Percentiles rank a stretch among this genome's conserved stretches.
These are phyloP conservation scores for Hemistola chrysoprasaria DNA, from an alignment of 2,888 invertebrate genomes.

Conservation along the genomic window DNA sequence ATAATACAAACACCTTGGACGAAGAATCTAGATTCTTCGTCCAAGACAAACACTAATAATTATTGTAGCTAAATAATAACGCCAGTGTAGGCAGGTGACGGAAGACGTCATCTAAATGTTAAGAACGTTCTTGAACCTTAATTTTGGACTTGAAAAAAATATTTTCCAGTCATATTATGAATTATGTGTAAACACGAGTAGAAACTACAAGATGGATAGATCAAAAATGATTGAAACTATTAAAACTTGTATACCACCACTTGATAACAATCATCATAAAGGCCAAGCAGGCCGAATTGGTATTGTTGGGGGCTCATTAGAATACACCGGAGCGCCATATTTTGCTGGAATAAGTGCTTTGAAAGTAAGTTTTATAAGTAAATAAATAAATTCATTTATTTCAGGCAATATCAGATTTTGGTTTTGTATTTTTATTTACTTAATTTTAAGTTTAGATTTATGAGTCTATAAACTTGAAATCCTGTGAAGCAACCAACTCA, in stretches of 20 bases:
- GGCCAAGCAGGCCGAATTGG: slow-evolving; percentile 96
- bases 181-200: slow-evolving; percentile 8
- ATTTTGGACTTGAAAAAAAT: background rate
- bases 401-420: too few species aligned
- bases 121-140: background rate
- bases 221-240: slow-evolving; percentile 37
- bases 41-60: too few species aligned
- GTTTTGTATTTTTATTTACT: too few species aligned
- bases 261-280: slow-evolving; percentile 88
- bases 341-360: slow-evolving; percentile 96
- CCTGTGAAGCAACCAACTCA: too few species aligned
- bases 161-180: background rate
- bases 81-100: too few species aligned
- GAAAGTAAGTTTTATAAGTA: slow-evolving; percentile 79
- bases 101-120: slow-evolving; percentile 7
- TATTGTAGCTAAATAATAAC: too few species aligned
- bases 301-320: slow-evolving; percentile 95
- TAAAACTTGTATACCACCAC: slow-evolving; percentile 81
- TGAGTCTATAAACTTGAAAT: too few species aligned
- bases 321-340: slow-evolving; percentile 99
- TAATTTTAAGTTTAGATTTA: too few species aligned
- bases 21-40: too few species aligned
- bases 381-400: too few species aligned
- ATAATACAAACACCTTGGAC: too few species aligned
- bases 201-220: slow-evolving; percentile 17